Base-by-base conservation (phyloP, 2,797 vertebrate species). In the Molossus molossus region DNA sequence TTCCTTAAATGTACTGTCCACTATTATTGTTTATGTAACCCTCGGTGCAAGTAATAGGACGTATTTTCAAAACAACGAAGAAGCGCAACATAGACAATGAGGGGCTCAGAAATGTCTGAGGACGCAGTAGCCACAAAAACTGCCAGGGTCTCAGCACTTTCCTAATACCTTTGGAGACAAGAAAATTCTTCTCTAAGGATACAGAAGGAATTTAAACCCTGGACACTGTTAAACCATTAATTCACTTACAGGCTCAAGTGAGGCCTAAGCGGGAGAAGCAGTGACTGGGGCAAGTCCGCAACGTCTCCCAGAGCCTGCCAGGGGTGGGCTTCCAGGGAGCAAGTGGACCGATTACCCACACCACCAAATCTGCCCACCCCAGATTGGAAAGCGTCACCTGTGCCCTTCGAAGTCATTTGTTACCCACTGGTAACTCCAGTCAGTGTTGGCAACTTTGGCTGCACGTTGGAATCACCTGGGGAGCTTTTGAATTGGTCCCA, bases 21-120 rank as follows among this genome's bases (percentile, higher is more conserved):
- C 93, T 90, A 94, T 91, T 94, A 93, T 88, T 76, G 96, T 96
- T 97, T 97, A 95, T 64, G 70, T 97, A 95, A 97, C 82, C 60
- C 87, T 94, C 72, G 64, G 62, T 83, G 97, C 94, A 95, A 93
- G 89, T 97, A 93, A 93, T 85, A 50, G 4, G 0, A 90, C 33
- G 65, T 86, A 83, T 87, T 95, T 83, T 45, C 64, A 73, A 85
- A 97, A 96, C 84, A 70, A 91, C 73, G 40, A 93, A 97, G 67
- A 76, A 86, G 53, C 77, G 92, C 75, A 75, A 69, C 84, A 70
- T 25, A 88, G 91, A 94, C 72, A 90, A 25, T 84, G 40, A 9
- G 9, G 21, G 55, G 50, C 64, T 87, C 67, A 87, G 88, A 92
- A 84, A 88, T 88, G 81, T 48, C 81, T 85, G 62, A 70, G 25